Evolutionary conservation across 2,888 invertebrate species (phyloP).

Genomic region (Craniophora ligustri): DNA sequence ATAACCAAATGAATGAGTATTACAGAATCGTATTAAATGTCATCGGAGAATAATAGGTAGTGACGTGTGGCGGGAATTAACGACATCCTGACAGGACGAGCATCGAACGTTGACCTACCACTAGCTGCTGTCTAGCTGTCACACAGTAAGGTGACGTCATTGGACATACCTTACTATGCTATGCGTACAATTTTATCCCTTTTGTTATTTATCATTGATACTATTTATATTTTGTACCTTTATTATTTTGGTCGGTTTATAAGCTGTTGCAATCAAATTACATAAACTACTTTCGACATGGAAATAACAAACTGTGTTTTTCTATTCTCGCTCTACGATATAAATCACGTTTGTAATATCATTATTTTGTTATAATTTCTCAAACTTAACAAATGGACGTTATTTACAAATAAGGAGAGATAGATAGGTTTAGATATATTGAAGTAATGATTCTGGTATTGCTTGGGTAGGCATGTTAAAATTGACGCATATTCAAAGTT

Average conservation of each 20-base stretch:
- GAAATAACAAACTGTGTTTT: constrained; percentile 35
- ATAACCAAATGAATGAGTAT: too few relatives aligned
- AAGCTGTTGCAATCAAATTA: constrained; percentile 36
- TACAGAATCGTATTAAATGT: constrained; percentile 40
- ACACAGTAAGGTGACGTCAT: constrained; percentile 46
- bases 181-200: neutral
- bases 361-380: constrained; percentile 11
- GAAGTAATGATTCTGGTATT: too few relatives aligned
- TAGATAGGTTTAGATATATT: too few relatives aligned
- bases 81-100: constrained; percentile 82
- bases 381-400: constrained; percentile 33
- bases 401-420: constrained; percentile 27
- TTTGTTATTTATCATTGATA: neutral
- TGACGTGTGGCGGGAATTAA: constrained; percentile 81
- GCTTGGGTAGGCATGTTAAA: constrained; percentile 31
- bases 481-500: constrained; percentile 33
- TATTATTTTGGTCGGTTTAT: constrained; percentile 18
- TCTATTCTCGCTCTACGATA: constrained; percentile 12
- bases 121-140: constrained; percentile 42
- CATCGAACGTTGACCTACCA: constrained; percentile 76
- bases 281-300: constrained; percentile 28
- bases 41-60: constrained; percentile 60
- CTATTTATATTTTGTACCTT: neutral
- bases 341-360: constrained; percentile 13
- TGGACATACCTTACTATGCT: neutral